Conservation (phyloP, 2,888 invertebrate species). For the Aromia moschata region DNA sequence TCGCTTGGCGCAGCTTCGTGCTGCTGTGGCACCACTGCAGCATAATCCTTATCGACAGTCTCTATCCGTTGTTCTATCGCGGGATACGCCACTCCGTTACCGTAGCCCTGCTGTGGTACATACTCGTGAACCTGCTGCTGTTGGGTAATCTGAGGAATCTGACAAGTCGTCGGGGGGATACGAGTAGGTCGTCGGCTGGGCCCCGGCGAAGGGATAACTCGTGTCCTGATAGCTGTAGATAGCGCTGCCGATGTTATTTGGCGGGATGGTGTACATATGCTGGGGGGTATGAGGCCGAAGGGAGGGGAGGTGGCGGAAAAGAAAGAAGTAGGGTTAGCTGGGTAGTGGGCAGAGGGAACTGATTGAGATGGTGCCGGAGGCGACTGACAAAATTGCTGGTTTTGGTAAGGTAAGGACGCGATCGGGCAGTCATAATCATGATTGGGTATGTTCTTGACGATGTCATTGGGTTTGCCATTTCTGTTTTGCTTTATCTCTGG, state of each 20-base stretch:
- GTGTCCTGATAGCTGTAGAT: constrained; percentile 22
- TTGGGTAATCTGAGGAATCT: constrained; percentile 14
- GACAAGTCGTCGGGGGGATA: too few species aligned
- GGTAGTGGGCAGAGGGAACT: constrained; percentile 11
- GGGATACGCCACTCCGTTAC: neutral
- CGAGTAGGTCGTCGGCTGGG: constrained; percentile 6
- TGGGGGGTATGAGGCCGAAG: constrained; percentile 34
- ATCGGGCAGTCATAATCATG: constrained; percentile 2
- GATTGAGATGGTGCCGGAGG: constrained; percentile 28
- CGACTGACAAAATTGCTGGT: constrained; percentile 27
- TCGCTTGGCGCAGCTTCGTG: neutral
- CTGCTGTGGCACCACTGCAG: neutral
- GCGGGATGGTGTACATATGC: constrained; percentile 30
- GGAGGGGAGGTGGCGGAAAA: neutral
- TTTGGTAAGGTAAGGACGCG: constrained; percentile 24
- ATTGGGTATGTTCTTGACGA: neutral
- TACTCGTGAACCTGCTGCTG: constrained; percentile 5
- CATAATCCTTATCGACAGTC: too few species aligned
- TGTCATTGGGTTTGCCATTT: neutral
- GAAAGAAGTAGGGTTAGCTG: constrained; percentile 19
- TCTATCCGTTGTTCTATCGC: neutral
- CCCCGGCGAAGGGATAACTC: constrained; percentile 7
- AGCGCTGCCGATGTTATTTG: constrained; percentile 11
- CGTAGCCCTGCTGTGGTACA: neutral
- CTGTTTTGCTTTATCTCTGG: constrained; percentile 19